Evolutionary conservation across 2,888 invertebrate genomes (phyloP).

Genomic region (Ophioninae sp.): DNA sequence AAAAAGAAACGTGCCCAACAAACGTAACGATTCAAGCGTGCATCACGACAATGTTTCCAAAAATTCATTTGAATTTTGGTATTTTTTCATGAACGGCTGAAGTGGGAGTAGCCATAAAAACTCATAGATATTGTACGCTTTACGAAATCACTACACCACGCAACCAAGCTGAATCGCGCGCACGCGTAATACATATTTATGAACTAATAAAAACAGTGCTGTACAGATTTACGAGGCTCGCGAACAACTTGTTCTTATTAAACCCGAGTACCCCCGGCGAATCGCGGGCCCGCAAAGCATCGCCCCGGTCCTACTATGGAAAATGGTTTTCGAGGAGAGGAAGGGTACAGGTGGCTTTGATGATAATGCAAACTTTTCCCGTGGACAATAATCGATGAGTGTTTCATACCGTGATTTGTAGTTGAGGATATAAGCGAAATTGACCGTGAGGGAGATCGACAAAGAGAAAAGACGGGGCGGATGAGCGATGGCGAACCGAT

Average conservation of each 20-base stretch:
- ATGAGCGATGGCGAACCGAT: neutral
- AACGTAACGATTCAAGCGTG: neutral
- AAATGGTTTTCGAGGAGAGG: slow-evolving; percentile 30
- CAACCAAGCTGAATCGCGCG: slow-evolving; percentile 53
- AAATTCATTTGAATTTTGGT: neutral
- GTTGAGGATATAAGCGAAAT: neutral
- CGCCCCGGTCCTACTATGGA: slow-evolving; percentile 24
- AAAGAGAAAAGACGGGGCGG: neutral
- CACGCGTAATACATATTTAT: slow-evolving; percentile 40
- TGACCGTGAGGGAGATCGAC: neutral
- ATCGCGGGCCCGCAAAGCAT: slow-evolving; percentile 39
- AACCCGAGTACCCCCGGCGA: slow-evolving; percentile 19
- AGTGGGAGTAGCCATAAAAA: slow-evolving; percentile 1
- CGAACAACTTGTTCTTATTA: slow-evolving; percentile 48
- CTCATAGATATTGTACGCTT: slow-evolving; percentile 10
- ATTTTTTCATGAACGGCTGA: neutral
- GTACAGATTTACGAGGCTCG: slow-evolving; percentile 57
- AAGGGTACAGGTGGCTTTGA: neutral
- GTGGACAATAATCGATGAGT: neutral
- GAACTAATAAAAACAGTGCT: slow-evolving; percentile 46
- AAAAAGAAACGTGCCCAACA: neutral
- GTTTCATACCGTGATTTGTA: neutral
- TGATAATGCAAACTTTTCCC: neutral
- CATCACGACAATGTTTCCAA: neutral
- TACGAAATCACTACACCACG: slow-evolving; percentile 53